Evolutionary conservation across 2,888 invertebrate genomes (phyloP).

Genomic region (Malachius bipustulatus): DNA sequence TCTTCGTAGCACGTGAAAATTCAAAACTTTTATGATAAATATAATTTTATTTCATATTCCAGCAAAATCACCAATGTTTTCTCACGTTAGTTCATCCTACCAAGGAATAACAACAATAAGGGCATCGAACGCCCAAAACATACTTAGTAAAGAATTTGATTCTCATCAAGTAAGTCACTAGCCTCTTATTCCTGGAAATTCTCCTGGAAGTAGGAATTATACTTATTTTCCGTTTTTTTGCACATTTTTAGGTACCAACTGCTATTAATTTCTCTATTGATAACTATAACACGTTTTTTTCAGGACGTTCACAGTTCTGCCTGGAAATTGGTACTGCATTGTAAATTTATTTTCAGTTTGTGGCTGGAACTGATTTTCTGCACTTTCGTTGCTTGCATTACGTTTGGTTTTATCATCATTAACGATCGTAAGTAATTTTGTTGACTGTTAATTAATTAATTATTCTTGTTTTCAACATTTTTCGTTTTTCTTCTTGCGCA

Average conservation of each 20-base stretch:
- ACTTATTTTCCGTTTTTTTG: too few relatives aligned
- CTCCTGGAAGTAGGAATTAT: too few relatives aligned
- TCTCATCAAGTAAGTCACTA: conserved; percentile 39
- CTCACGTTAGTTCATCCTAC: conserved; percentile 63
- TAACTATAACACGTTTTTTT: neutral
- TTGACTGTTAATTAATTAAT: neutral
- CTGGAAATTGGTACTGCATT: conserved; percentile 47
- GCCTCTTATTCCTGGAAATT: too few relatives aligned
- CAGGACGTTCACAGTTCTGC: conserved; percentile 47
- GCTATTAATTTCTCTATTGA: too few relatives aligned
- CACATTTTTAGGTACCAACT: too few relatives aligned
- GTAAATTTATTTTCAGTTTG: conserved; percentile 50
- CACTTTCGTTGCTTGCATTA: conserved; percentile 45
- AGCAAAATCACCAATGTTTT: conserved; percentile 72
- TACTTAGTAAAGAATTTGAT: conserved; percentile 48
- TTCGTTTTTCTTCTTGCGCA: too few relatives aligned
- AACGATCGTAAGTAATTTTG: conserved; percentile 20
- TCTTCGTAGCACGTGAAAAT: too few relatives aligned
- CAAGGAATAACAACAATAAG: conserved; percentile 65
- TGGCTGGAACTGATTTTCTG: conserved; percentile 54
- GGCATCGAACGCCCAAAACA: conserved; percentile 51
- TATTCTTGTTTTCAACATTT: neutral
- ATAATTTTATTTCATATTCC: conserved; percentile 19
- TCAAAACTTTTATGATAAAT: too few relatives aligned
- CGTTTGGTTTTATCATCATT: conserved; percentile 43